Conservation (phyloP, 1,140 invertebrate species). For the Polypedilum pembai region DNA sequence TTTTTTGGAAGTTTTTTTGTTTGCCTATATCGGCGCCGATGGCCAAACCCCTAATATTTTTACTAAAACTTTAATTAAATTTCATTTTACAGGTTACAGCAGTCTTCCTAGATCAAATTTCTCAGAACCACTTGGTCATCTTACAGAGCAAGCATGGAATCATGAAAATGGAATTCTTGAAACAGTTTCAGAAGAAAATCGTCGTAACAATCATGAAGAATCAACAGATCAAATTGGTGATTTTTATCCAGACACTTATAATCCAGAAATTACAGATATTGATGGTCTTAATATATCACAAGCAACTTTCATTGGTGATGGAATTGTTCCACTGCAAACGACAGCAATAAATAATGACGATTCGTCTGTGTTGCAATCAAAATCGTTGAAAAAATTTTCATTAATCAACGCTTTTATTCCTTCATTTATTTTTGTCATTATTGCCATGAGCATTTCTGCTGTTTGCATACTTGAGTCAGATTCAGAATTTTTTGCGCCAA, state of each 20-base stretch:
- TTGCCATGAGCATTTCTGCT: constrained; percentile 55
- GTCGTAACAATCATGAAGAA: constrained; percentile 13
- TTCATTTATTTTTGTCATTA: constrained; percentile 59
- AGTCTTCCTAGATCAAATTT: constrained; percentile 52
- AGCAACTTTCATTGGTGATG: constrained; percentile 31
- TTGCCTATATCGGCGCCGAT: no score
- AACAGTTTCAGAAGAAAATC: constrained; percentile 53
- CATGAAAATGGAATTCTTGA: constrained; percentile 51
- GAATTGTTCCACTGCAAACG: constrained; percentile 30
- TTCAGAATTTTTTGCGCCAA: constrained; percentile 55
- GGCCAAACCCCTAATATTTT: no score
- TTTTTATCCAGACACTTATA: constrained; percentile 28
- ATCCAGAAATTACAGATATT: constrained; percentile 40
- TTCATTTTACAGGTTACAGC: constrained; percentile 58
- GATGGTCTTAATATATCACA: constrained; percentile 30
- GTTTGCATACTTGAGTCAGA: constrained; percentile 68
- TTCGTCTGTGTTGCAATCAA: constrained; percentile 32
- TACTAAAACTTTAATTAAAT: constrained; percentile 19
- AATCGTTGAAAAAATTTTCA: constrained; percentile 48
- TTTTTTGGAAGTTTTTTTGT: no score
- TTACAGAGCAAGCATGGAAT: constrained; percentile 40
- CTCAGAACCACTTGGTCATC: constrained; percentile 46
- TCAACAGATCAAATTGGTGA: neutral
- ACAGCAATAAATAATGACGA: constrained; percentile 30
- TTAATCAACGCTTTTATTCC: constrained; percentile 62